phyloP scores from a whole-genome alignment of 2,797 vertebrate genomes.

The Hylomyscus alleni region DNA sequence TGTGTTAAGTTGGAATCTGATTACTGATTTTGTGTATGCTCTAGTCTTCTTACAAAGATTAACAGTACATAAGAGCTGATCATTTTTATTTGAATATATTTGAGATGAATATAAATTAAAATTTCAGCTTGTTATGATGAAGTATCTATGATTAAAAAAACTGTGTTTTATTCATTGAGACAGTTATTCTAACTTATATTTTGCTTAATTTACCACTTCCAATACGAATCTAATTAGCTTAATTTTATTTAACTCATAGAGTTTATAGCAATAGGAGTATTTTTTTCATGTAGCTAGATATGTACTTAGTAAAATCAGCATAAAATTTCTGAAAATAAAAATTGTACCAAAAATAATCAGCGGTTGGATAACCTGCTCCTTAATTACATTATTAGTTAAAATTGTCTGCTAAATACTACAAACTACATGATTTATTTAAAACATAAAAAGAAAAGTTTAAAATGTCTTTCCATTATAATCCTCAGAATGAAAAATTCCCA shows the following conservation, averaged over 20 bases:
- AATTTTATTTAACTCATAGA: background rate
- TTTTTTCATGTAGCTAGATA: background rate
- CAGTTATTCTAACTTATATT: slow-evolving; percentile 14
- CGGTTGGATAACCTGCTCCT: background rate
- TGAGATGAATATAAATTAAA: background rate
- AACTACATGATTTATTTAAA: background rate
- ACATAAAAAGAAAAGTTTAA: background rate
- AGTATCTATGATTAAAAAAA: background rate
- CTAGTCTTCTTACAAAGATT: background rate
- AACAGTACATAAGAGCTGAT: background rate
- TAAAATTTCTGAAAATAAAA: slow-evolving; percentile 10
- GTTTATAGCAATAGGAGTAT: background rate
- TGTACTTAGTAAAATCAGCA: background rate
- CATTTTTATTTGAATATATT: background rate
- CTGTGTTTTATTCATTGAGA: background rate
- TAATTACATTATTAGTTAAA: background rate
- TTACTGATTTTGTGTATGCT: background rate
- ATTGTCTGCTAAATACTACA: background rate
- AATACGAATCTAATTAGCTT: slow-evolving; percentile 10
- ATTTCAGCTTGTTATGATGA: background rate
- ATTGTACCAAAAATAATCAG: background rate
- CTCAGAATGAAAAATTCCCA: background rate
- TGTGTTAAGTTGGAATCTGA: background rate
- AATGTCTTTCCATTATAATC: background rate
- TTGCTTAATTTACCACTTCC: background rate